Base-by-base conservation (phyloP, 1,140 invertebrate species). In the Diuraphis noxia region DNA sequence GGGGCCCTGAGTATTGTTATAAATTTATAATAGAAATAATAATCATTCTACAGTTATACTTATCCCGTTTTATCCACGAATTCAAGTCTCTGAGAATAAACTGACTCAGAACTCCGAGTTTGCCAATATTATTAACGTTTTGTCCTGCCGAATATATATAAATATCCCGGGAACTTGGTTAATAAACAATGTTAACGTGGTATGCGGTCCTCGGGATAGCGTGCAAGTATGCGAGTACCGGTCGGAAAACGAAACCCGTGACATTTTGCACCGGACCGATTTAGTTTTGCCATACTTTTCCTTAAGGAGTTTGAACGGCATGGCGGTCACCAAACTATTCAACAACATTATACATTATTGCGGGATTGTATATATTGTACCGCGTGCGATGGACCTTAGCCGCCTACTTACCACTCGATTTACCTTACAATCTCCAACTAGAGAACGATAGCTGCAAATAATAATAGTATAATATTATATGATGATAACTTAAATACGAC, bases 181-280 rank as follows among this genome's bases (percentile, higher is more conserved):
- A 88, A 77, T 72, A 77, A 88, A 88, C 87, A 88, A 88, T 88
- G 87, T 63, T 36, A 72, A 72, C 81, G 81, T n/a, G 82, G 82
- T 43, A 85, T 85, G 82, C 82, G 82, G 30, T 85, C 13, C 38
- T 41, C 79, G 81, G 34, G 38, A 84, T 41, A n/a, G 40, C 25
- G 81, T 40, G 25, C 23, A 21, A 79, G 79, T 38, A 81, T 40
- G 36, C 36, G 36, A 23, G 9, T 36, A 40, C 79, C 79, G 38
- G 79, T 38, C 79, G 79, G 36, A 38, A 38, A 81, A 36, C 36
- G 38, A 38, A 36, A 38, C 79, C 36, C 79, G 36, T 41, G 36
- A 25, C 81, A 30, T 82, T 41, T 82, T 40, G 81, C 38, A 41
- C 81, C 81, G 38, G 81, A 30, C 38, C 81, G 38, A 82, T 72